Base-by-base conservation (phyloP, 2,113 vertebrate species). In the Chiloscyllium plagiosum region DNA sequence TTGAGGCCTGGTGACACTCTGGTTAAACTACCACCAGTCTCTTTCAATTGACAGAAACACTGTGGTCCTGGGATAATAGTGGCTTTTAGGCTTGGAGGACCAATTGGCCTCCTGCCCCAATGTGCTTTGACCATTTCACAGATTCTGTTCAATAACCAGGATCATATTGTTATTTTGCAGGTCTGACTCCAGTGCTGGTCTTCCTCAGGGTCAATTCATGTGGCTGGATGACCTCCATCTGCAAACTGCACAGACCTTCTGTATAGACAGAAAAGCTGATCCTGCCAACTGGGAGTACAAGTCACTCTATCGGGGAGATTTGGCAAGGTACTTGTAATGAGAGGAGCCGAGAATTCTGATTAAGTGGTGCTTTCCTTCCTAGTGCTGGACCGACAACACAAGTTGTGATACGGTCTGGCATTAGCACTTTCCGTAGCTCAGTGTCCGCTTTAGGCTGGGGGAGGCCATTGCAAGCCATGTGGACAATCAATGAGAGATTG, bases 281-380 rank as follows among this genome's bases (percentile, higher is more conserved):
- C 97, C 97, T 66, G 98, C 98, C 83, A 99, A 99, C 97, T 99
- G 98, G 99, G 98, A 98, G 50, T 99, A 99, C 96, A 99, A 99
- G 96, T 99, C 99, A 10, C 97, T 99, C 19, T 99, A 99, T 97
- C 98, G 98, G 69, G 99, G 98, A 96, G 98, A 99, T 47, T 98
- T 99, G 93, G 98, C 99, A 72, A 98, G 98, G 99, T 99, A 98
- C 3, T 50, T 10, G 37, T 65, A 6, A 95, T 20, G 26, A 19
- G 42, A 61, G 47, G 66, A 20, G 89, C 5, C 22, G 19, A 37
- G 56, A 19, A 47, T 19, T 93, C 6, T 47, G 12, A 33, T 90
- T n/a, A 0, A 37, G 8, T 66, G 56, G 20, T 37, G 22, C 12
- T 93, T 65, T 17, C n/a, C 76, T 80, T 42, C 17, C 61, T 93